These are phyloP conservation scores for Agrochola macilenta DNA, from an alignment of 2,888 invertebrate species.

Conservation along the genomic window DNA sequence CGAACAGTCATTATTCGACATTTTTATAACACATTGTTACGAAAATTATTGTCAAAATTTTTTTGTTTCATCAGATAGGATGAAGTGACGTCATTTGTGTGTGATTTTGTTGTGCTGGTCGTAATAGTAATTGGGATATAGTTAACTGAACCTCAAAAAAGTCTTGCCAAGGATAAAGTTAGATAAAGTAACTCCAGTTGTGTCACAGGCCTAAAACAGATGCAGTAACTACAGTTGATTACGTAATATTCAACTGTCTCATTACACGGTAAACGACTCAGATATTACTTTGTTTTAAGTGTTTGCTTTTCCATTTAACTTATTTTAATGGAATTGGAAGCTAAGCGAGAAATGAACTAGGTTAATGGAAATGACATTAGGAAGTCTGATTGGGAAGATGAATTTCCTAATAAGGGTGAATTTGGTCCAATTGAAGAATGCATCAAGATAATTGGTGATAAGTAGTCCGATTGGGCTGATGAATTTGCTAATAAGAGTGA, in stretches of 20 bases:
- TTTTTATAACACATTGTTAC: constrained; percentile 34
- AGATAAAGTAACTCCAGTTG: constrained; percentile 1
- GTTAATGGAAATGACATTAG: not conserved
- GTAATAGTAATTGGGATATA: not conserved
- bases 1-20: constrained; percentile 27
- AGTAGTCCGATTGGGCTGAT: not conserved
- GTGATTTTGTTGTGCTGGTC: not conserved
- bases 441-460: no score
- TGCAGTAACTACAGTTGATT: constrained; percentile 38
- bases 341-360: constrained; percentile 31
- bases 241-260: constrained; percentile 31
- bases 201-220: constrained; percentile 27
- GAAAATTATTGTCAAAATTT: constrained; percentile 41
- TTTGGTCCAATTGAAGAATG: not conserved
- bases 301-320: constrained; percentile 39
- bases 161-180: not conserved
- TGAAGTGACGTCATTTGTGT: constrained; percentile 12
- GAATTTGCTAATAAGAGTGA: not conserved
- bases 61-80: constrained; percentile 16
- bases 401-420: not conserved
- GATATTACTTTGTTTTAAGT: constrained; percentile 51
- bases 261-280: constrained; percentile 60
- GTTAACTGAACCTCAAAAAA: not conserved
- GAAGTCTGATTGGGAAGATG: not conserved
- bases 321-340: constrained; percentile 32